Evolutionary conservation across 2,113 vertebrate genomes (phyloP).

Genomic region (Otis tarda): DNA sequence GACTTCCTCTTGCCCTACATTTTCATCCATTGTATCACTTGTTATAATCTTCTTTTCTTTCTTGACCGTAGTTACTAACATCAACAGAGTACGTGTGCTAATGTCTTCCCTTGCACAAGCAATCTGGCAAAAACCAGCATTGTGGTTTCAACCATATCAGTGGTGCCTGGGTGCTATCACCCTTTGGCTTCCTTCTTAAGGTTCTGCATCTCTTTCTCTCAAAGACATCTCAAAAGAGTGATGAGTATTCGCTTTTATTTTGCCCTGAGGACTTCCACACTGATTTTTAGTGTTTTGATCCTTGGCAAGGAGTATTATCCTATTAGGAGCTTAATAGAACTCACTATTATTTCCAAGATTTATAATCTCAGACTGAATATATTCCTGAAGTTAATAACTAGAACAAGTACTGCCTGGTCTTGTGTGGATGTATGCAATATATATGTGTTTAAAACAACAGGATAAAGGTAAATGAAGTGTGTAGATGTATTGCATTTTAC

Average conservation of each 20-base stretch:
- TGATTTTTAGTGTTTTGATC: neutral
- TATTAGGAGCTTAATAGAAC: neutral
- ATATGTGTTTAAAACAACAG: neutral
- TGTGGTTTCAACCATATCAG: neutral
- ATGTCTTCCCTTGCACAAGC: neutral
- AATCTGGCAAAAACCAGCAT: neutral
- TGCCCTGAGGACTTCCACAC: neutral
- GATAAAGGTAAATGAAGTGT: neutral
- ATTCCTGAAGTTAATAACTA: neutral
- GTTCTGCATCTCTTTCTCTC: neutral
- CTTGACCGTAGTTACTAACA: neutral
- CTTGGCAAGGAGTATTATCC: neutral
- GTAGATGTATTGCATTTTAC: neutral
- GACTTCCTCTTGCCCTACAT: neutral
- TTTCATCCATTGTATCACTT: neutral
- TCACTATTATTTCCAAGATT: constrained; percentile 11
- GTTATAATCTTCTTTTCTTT: neutral
- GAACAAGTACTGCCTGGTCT: neutral
- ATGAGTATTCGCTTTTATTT: neutral
- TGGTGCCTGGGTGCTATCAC: neutral
- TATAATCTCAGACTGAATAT: neutral
- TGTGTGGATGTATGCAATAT: neutral
- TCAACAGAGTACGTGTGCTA: neutral
- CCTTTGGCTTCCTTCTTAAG: neutral
- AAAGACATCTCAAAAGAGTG: neutral